phyloP scores from a whole-genome alignment of 2,113 vertebrate genomes.

The Illadopsis cleaveri region DNA sequence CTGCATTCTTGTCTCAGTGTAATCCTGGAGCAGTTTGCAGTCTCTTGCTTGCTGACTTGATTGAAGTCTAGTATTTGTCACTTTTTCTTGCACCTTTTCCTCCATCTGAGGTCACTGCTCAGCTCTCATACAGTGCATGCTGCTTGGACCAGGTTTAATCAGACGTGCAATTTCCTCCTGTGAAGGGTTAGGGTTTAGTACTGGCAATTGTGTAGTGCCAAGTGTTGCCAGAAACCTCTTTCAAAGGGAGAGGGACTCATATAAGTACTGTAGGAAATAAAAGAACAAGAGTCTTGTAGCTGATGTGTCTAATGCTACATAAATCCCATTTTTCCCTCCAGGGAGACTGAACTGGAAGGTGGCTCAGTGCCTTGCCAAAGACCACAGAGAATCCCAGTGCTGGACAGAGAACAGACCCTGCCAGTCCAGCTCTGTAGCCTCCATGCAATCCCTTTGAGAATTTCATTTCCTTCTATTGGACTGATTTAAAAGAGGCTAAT shows the following conservation, averaged over 20 bases:
- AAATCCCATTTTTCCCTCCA: not conserved
- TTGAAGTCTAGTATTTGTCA: not conserved
- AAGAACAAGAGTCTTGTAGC: not conserved
- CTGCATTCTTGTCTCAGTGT: not conserved
- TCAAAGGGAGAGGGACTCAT: not conserved
- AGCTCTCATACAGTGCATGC: not conserved
- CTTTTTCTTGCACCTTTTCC: not conserved
- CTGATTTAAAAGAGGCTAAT: conserved; percentile 6
- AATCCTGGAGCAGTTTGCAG: not conserved
- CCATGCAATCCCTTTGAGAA: not conserved
- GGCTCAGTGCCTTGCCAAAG: not conserved
- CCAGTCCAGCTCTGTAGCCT: not conserved
- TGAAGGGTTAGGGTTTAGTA: not conserved
- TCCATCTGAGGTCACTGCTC: not conserved
- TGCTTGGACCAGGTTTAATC: not conserved
- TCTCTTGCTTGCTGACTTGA: not conserved
- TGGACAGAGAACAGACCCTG: rapidly evolving
- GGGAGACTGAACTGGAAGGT: not conserved
- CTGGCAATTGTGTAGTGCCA: rapidly evolving
- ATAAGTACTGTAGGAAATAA: not conserved
- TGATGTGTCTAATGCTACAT: rapidly evolving
- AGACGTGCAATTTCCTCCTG: not conserved
- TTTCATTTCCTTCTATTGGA: conserved; percentile 17
- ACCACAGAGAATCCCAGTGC: not conserved
- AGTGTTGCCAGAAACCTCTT: not conserved